These are phyloP conservation scores for Enteromius anoplus DNA, from an alignment of 2,797 vertebrate species.

Conservation along the genomic window DNA sequence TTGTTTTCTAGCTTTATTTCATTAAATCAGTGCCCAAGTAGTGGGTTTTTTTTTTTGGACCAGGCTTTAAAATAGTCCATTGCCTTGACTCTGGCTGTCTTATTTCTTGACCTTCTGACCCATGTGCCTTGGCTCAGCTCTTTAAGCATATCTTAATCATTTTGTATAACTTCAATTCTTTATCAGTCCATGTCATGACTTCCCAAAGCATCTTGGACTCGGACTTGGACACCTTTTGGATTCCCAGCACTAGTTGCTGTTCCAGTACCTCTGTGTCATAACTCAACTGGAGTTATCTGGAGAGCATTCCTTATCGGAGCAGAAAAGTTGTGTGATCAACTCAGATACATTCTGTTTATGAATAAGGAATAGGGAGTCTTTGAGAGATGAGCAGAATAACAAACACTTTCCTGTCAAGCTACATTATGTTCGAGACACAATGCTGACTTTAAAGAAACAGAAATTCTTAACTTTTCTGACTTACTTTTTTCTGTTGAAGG, in stretches of 20 bases:
- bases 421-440: background rate
- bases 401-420: background rate
- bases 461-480: background rate
- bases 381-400: background rate
- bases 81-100: background rate
- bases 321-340: conserved; percentile 19
- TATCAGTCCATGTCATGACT: conserved; percentile 51
- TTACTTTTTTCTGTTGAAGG: background rate
- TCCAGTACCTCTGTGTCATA: conserved; percentile 53
- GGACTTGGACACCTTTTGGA: conserved; percentile 57
- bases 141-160: conserved; percentile 41
- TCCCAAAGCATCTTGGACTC: conserved; percentile 54
- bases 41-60: background rate
- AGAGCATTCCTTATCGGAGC: conserved; percentile 48
- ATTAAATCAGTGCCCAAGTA: background rate
- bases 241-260: conserved; percentile 53
- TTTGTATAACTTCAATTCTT: conserved; percentile 34
- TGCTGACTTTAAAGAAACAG: background rate
- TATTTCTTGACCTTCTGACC: background rate
- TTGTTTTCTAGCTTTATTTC: background rate
- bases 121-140: conserved; percentile 3
- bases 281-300: conserved; percentile 53
- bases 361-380: background rate
- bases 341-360: background rate
- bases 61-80: background rate